Evolutionary conservation across 1,140 invertebrate species (phyloP), one percentile per base, ranked within the genome.

Genomic region (Wiebesia pumilae): DNA sequence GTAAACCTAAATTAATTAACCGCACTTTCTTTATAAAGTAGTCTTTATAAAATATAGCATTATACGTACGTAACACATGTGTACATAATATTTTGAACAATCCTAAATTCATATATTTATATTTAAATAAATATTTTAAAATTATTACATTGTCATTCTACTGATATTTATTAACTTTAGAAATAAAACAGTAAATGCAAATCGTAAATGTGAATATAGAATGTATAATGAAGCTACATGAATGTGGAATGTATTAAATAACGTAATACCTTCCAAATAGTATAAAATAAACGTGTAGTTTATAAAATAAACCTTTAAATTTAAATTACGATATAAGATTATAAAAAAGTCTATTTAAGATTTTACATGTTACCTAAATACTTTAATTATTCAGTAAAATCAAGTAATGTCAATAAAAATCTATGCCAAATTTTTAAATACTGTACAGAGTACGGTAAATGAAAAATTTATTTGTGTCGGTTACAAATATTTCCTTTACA

Each of bases 161-260:
- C 40, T 71, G 35, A 71, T 38, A 71, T 38, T 38, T 38, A 71
- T 71, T 71, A 71, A 71, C 69, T 71, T 71, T 38, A 71, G 24
- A 33, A 21, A 71, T 71, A 71, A 30, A 71, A 38, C 40, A 71
- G 69, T 35, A 19, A 38, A 38, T 38, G 69, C 35, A 38, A 71
- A 71, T 71, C 21, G 0, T 6, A 38, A 71, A 71, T 71, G 69
- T 71, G 33, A 71, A 71, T 71, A 38, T 71, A 38, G 33, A 38
- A 71, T 24, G 12, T 69, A 4, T 38, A 71, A 71, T 71, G 69
- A 3, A 38, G 35, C 38, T 71, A 71, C 40, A 19, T 7, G 24
- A 71, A 71, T 38, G 12, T 71, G 14, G 3, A 38, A 71, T 19
- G 21, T 38, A 38, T 38, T 71, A 35, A 71, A 35, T 67, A 71